Base-by-base conservation (phyloP, 2,113 vertebrate genomes). In the Aptenodytes forsteri region DNA sequence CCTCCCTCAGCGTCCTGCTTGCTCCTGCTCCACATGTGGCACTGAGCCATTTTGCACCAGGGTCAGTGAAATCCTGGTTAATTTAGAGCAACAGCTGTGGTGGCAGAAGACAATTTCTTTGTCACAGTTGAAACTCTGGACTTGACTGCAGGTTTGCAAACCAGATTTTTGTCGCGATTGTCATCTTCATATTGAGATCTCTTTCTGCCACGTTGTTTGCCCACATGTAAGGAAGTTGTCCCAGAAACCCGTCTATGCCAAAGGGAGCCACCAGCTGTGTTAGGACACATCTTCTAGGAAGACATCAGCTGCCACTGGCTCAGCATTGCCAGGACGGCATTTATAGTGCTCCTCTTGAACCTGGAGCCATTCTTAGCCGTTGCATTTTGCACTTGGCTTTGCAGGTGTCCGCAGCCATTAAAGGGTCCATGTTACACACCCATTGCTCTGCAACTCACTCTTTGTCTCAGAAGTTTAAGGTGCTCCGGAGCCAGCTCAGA, bases 281-380 rank as follows among this genome's bases (percentile, higher is more conserved):
- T 27, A 67, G 69, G 44, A 65, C 36, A 19, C 5, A 13, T 19
- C 11, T 54, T 59, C 20, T 5, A 30, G 61, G 36, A 56, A 16
- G 36, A 59, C 7, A 44, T 20, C 38, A 46, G 61, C 11, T 61
- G 47, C 29, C 34, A 11, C n/a, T 29, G 49, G 23, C 44, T 77
- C 42, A n/a, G 56, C 29, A 30, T 42, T 2, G 1, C 36, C 56
- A 58, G 9, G 49, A 29, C 42, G 44, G 32, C 4, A 10, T 76
- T 64, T 27, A 16, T 11, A 11, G 32, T 11, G 34, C 30, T 67
- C 22, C 26, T 61, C 38, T 30, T 25, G 19, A 52, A 25, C 19
- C 13, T 23, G 11, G 50, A 56, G 36, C 50, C 1, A 0, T 9
- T 27, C 36, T 55, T 0, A 2, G 15, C 55, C 38, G 13, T 22